Conservation (phyloP, 2,888 invertebrate species). For the Leptopilina syphax region DNA sequence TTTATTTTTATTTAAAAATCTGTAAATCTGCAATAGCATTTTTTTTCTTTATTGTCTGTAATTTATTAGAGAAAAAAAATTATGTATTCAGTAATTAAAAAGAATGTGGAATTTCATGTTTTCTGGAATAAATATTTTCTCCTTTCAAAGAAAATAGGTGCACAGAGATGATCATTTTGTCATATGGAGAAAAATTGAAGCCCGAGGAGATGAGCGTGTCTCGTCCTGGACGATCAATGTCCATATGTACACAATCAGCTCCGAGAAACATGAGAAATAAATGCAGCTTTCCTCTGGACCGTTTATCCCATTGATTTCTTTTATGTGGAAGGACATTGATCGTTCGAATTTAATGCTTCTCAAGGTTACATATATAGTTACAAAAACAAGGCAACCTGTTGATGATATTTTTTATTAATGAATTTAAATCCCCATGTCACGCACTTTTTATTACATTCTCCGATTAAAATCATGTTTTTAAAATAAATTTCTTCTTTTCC, state of each 20-base stretch:
- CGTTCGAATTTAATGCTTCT: conserved; percentile 25
- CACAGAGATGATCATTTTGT: no score
- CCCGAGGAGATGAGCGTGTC: not conserved
- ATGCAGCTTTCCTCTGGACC: conserved; percentile 20
- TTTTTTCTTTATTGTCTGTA: no score
- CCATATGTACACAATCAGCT: conserved; percentile 33
- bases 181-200: not conserved
- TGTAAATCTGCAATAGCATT: no score
- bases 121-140: no score
- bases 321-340: conserved; percentile 5
- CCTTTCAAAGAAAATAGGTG: no score
- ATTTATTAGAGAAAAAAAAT: no score
- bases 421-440: not conserved
- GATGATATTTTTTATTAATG: not conserved
- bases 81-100: no score
- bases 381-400: conserved; percentile 9
- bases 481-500: no score
- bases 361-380: conserved; percentile 1
- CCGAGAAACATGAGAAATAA: conserved; percentile 20
- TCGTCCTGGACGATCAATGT: conserved; percentile 34
- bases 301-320: conserved; percentile 20
- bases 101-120: no score
- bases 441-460: no score
- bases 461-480: no score
- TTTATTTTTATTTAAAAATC: no score